Base-by-base conservation (phyloP, 2,888 invertebrate species). In the Lottia gigantea region DNA sequence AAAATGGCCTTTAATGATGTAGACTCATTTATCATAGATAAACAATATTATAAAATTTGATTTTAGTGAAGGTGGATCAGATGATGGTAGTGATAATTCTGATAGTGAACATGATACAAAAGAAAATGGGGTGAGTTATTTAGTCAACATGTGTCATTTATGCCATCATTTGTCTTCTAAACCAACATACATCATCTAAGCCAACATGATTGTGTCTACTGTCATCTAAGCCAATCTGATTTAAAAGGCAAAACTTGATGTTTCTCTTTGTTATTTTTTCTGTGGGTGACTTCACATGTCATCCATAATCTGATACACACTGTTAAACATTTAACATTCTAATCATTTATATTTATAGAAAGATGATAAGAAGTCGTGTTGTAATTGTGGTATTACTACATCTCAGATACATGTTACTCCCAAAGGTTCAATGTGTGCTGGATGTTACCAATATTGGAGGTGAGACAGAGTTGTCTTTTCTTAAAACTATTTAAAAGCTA, bases 391-490 rank as follows among this genome's bases (percentile, higher is more conserved):
- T 86, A 92, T 94, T 87, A 91, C 91, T 88, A 93, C 94, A 89
- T 92, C 93, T 87, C 91, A 93, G 87, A 91, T 93, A 82, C 93
- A 93, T 89, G 91, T 92, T 85, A 93, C 94, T 80, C 91, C 93
- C 15, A 85, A 84, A 76, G 86, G 86, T 64, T 82, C 92, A 86
- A 91, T 95, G 89, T 95, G 95, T 90, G 92, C 92, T 89, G 93
- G 94, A 89, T 95, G 95, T 90, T 93, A 93, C 91, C 92, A 93
- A 88, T 94, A 94, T 89, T 95, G 94, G 93, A 94, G 94, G 85
- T 84, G 68, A 40, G 69, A 40, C 11, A 40, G 40, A 40, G 40
- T 40, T 40, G 7, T 40, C 40, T 40, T 40, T 40, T 11, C 40
- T 40, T 40, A 40, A 40, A 40, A 40, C 31, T 6, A 31, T 31